A percentile compares a stretch with the other conserved stretches of the same genome.
Conservation (phyloP, 2,888 invertebrate genomes). For the Drosophila demipolita region DNA sequence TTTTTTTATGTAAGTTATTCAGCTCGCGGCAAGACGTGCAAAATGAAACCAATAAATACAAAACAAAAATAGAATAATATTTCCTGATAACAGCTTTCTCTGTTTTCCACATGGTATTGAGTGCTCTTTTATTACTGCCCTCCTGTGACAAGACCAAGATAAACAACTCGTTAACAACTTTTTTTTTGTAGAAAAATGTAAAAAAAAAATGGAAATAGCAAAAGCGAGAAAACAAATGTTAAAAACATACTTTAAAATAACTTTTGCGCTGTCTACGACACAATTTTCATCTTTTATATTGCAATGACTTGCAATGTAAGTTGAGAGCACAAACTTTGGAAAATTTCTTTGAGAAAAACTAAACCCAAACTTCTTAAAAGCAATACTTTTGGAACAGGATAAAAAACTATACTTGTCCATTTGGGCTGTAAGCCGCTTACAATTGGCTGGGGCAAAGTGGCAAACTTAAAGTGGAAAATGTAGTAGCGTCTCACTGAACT, state of each 20-base stretch:
- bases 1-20: too few species aligned
- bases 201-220: neutral
- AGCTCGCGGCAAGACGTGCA: neutral
- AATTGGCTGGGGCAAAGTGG: conserved; percentile 22
- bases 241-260: conserved; percentile 36
- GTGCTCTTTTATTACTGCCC: conserved; percentile 7
- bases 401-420: conserved; percentile 17
- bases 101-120: too few species aligned
- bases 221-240: conserved; percentile 3
- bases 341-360: conserved; percentile 9
- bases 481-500: conserved; percentile 8
- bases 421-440: conserved; percentile 28
- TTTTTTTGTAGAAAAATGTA: neutral
- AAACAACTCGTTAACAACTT: conserved; percentile 17
- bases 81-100: too few species aligned
- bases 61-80: neutral
- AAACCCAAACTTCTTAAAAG: conserved; percentile 2
- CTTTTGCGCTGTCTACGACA: conserved; percentile 38
- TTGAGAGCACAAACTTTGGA: conserved; percentile 23
- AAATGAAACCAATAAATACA: neutral
- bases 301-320: conserved; percentile 33
- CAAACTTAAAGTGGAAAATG: conserved; percentile 21
- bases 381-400: neutral
- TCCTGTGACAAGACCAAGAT: neutral
- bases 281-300: conserved; percentile 21